A percentile compares a stretch with the other conserved stretches of the same genome.
Conservation (phyloP, 2,113 vertebrate genomes). For the Ciconia boyciana region DNA sequence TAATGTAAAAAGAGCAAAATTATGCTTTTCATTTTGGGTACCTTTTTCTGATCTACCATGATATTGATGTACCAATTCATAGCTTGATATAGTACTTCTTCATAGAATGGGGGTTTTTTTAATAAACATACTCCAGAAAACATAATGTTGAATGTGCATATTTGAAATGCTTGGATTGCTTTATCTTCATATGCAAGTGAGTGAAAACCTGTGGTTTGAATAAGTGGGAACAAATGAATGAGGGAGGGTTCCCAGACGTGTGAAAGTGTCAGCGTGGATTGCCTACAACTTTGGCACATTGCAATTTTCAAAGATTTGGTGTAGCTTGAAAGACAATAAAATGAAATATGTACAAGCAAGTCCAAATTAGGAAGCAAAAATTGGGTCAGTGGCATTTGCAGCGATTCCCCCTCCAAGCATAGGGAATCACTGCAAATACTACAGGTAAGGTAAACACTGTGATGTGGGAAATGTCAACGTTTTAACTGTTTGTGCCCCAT, state of each 20-base stretch:
- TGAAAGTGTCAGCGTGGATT: not conserved
- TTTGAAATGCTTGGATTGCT: not conserved
- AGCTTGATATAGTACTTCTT: not conserved
- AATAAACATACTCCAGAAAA: not conserved
- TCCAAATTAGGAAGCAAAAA: not conserved
- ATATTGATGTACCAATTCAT: not conserved
- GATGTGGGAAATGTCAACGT: not conserved
- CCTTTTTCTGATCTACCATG: not conserved
- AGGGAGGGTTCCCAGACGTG: slow-evolving; percentile 3
- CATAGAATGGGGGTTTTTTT: not conserved
- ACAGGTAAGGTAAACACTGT: not conserved
- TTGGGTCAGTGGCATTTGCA: not conserved
- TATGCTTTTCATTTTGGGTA: not conserved
- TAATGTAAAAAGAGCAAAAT: not conserved
- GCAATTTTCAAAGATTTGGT: not conserved
- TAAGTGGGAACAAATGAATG: not conserved
- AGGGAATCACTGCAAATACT: not conserved
- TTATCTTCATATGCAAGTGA: not conserved
- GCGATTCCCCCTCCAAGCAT: not conserved
- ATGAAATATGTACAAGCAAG: not conserved
- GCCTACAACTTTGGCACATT: not conserved
- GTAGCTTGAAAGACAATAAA: not conserved
- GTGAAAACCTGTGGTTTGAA: slow-evolving; percentile 6
- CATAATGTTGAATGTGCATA: not conserved
- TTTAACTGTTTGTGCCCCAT: not conserved